A percentile compares a stretch with the other conserved stretches of the same genome.
These are phyloP conservation scores for Paraescarpia echinospica DNA, from an alignment of 1,140 invertebrate genomes.

Conservation along the genomic window DNA sequence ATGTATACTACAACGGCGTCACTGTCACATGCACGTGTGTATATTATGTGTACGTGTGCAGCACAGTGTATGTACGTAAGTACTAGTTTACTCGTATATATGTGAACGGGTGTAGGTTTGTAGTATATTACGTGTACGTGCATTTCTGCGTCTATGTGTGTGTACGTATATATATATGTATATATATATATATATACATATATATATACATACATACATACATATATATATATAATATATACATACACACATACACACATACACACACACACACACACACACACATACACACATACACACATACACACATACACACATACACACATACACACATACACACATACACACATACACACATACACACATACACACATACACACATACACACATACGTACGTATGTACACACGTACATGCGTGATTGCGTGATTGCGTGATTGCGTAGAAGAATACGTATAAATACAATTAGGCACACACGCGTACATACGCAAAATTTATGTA, in stretches of 20 bases:
- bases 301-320: background rate
- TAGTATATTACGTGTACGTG: too few species aligned
- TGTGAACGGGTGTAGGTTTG: too few species aligned
- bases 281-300: background rate
- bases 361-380: conserved; percentile 4
- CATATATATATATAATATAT: background rate
- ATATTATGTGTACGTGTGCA: background rate
- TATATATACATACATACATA: too few species aligned
- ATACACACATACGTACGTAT: background rate
- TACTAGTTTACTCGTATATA: too few species aligned
- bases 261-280: background rate
- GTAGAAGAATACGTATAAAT: background rate
- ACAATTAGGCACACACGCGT: background rate
- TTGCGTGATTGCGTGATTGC: background rate
- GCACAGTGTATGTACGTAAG: background rate
- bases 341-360: background rate
- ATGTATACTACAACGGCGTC: too few species aligned
- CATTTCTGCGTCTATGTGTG: too few species aligned
- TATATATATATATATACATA: too few species aligned
- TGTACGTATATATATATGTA: too few species aligned
- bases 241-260: background rate
- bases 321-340: conserved; percentile 9
- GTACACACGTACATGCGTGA: background rate
- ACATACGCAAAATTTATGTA: too few species aligned
- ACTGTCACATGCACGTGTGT: too few species aligned